Base-by-base conservation (phyloP, 2,888 invertebrate genomes). In the Drosophila conformis region DNA sequence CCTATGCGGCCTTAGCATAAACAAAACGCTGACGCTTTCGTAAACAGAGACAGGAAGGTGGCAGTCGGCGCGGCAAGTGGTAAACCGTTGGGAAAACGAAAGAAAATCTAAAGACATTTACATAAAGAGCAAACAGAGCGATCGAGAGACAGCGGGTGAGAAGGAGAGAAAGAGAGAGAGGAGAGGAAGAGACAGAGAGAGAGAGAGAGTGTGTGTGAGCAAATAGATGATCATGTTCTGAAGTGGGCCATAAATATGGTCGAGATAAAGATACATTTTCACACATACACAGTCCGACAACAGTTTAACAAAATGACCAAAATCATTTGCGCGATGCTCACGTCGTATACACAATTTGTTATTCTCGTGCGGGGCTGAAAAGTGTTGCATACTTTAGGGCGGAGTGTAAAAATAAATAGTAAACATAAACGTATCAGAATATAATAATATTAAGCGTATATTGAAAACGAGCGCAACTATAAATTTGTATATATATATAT, bases 311-410 rank as follows among this genome's bases (percentile, higher is more conserved):
- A 72, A 63, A 74, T 76, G 73, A 77, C 73, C 83, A 72, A 69
- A 79, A 62, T 51, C 53, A 64, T 58, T 68, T 60, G 70, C 68
- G 68, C 60, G 68, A 69, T 46, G 68, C 72, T 70, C 87, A 80
- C 53, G 87, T 76, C 87, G 87, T 89, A 87, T 87, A 87, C 89
- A 83, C 78, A 87, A 87, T 87, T 48, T 82, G 27, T 51, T 10
- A 3, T n/a, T 31, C 10, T 25, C 48, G 48, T 33, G 21, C n/a
- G 2, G 18, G 18, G 25, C 15, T 25, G 8, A 72, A 67, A 63
- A 31, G 29, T 51, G 33, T 48, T 68, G 90, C 88, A 79, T 89
- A 88, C 90, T 89, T 88, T 88, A 52, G 21, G 90, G 88, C 90
- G 38, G 87, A 52, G 40, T 35, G 33, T 56, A 15, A 5, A 27